phyloP scores from a whole-genome alignment of 1,140 invertebrate genomes.

The Drosophila dunni region DNA sequence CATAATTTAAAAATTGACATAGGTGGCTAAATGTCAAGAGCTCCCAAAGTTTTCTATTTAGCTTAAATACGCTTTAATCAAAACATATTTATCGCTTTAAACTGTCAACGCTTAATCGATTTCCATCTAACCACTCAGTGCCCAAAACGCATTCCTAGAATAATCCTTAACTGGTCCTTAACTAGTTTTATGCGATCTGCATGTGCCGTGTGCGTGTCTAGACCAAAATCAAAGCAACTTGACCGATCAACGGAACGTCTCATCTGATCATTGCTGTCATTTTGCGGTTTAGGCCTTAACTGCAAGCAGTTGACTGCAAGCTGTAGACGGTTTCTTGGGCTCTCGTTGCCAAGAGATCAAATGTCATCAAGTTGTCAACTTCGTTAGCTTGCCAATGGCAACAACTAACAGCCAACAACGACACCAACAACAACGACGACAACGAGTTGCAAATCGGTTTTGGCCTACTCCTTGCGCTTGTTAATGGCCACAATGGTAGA shows the following conservation, averaged over 20 bases:
- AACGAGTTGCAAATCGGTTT: constrained; percentile 60
- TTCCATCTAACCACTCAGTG: neutral
- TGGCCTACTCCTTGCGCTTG: constrained; percentile 48
- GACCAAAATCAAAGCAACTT: constrained; percentile 48
- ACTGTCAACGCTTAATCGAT: neutral
- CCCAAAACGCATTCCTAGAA: neutral
- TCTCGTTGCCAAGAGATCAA: constrained; percentile 67
- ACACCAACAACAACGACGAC: constrained; percentile 20
- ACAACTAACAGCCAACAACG: constrained; percentile 23
- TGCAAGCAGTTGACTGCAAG: neutral
- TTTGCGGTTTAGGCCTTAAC: constrained; percentile 31
- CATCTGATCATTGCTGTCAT: constrained; percentile 72
- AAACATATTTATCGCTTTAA: neutral
- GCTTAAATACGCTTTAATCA: too few relatives aligned
- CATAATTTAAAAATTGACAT: too few relatives aligned
- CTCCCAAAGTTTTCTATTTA: neutral
- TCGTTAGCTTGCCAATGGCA: constrained; percentile 77
- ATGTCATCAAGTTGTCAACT: constrained; percentile 83
- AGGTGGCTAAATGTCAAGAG: too few relatives aligned
- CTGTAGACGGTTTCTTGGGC: neutral
- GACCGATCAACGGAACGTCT: constrained; percentile 51
- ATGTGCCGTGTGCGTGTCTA: constrained; percentile 53
- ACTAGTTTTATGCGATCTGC: constrained; percentile 13
- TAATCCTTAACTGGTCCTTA: neutral
- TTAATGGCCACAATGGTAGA: constrained; percentile 40